A percentile compares a stretch with the other conserved stretches of the same genome.
phyloP scores from a whole-genome alignment of 2,888 invertebrate species.

The Microctonus brassicae region DNA sequence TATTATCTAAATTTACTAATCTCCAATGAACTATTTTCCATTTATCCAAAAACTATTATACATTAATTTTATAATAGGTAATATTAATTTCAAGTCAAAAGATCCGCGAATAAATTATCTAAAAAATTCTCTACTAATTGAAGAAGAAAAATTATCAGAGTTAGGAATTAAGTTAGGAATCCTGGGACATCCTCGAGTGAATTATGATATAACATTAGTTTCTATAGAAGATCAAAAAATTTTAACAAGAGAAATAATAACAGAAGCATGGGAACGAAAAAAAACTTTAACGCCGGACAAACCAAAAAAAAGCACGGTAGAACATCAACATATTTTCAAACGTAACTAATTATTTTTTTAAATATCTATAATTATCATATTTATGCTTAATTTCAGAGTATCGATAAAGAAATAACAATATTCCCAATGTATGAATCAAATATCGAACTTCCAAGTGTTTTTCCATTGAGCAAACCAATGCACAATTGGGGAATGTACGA shows the following conservation, averaged over 20 bases:
- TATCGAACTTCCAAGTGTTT: slow-evolving; percentile 44
- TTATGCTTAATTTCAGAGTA: slow-evolving; percentile 32
- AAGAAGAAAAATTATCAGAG: slow-evolving; percentile 72
- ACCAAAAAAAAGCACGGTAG: slow-evolving; percentile 35
- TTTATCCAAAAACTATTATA: background rate
- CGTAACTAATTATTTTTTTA: background rate
- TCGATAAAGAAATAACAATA: slow-evolving; percentile 36
- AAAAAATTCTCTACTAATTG: slow-evolving; percentile 72
- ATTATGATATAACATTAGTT: slow-evolving; percentile 75
- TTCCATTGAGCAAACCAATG: slow-evolving; percentile 42
- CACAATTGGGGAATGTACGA: slow-evolving; percentile 41
- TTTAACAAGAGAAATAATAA: slow-evolving; percentile 36
- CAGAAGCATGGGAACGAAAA: slow-evolving; percentile 44
- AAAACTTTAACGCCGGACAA: slow-evolving; percentile 43
- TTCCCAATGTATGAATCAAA: slow-evolving; percentile 51
- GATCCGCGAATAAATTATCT: slow-evolving; percentile 72
- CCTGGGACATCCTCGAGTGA: slow-evolving; percentile 72
- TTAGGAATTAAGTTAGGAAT: slow-evolving; percentile 73
- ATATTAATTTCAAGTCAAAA: slow-evolving; percentile 62
- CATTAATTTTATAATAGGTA: slow-evolving; percentile 60
- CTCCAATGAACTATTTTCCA: background rate
- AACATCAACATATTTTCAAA: background rate
- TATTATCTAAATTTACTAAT: background rate
- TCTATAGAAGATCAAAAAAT: slow-evolving; percentile 73
- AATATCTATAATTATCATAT: background rate